These are phyloP conservation scores for Peromyscus polionotus DNA, from an alignment of 2,113 vertebrate genomes.

Conservation along the genomic window DNA sequence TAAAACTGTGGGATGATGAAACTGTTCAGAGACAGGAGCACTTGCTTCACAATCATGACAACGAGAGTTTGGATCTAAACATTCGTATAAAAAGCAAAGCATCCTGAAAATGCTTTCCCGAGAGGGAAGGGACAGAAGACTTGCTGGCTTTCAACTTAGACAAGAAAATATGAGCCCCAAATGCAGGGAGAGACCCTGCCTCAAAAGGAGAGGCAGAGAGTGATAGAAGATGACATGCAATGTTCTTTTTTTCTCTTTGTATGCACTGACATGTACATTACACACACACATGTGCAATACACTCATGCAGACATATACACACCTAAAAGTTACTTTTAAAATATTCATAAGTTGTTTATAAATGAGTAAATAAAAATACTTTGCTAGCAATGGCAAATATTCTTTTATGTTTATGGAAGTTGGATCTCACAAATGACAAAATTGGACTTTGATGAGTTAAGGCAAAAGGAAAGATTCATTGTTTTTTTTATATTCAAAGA, in stretches of 20 bases:
- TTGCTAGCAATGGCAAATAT: not conserved
- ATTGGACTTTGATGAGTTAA: not conserved
- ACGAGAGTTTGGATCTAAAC: not conserved
- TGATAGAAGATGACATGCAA: too few relatives aligned
- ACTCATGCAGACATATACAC: not conserved
- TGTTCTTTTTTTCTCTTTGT: not conserved
- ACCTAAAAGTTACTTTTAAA: not conserved
- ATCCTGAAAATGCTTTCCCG: not conserved
- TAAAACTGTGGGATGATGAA: not conserved
- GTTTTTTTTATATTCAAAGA: not conserved
- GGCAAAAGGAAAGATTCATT: not conserved
- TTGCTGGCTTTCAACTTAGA: not conserved
- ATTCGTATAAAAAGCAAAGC: too few relatives aligned
- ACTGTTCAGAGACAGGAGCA: not conserved
- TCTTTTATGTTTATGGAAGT: not conserved
- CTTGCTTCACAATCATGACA: not conserved
- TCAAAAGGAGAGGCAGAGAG: not conserved
- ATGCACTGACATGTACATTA: not conserved
- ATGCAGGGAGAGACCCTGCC: not conserved
- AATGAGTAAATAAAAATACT: not conserved
- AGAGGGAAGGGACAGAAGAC: not conserved
- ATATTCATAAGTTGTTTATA: not conserved
- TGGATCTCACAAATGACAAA: not conserved
- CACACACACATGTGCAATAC: not conserved
- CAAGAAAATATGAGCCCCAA: not conserved